These are phyloP conservation scores for Lycodopsis pacificus DNA, from an alignment of 2,797 vertebrate genomes.

Conservation along the genomic window DNA sequence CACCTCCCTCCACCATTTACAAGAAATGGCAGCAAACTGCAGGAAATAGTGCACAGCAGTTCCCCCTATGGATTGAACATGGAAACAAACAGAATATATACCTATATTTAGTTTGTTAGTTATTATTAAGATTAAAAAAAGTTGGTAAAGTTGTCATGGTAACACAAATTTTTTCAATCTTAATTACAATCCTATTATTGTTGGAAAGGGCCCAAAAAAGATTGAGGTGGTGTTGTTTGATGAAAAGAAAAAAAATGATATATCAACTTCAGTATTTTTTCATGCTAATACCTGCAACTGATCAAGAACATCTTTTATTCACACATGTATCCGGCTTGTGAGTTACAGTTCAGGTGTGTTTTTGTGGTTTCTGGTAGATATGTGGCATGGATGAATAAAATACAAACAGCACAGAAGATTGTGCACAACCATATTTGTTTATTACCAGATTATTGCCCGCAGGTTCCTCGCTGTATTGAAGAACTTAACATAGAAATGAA, in stretches of 20 bases:
- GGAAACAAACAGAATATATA: neutral
- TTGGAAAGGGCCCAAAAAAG: neutral
- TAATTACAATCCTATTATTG: no score
- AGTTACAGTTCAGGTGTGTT: no score
- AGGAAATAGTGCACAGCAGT: neutral
- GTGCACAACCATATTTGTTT: conserved; percentile 47
- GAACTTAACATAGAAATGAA: conserved; percentile 46
- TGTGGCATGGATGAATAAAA: neutral
- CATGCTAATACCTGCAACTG: no score
- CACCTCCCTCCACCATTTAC: neutral
- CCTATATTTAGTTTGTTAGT: no score
- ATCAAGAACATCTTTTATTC: no score
- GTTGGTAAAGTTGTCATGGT: no score
- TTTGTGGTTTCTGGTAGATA: no score
- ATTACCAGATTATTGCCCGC: conserved; percentile 66
- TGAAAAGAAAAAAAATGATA: no score
- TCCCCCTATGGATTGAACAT: neutral
- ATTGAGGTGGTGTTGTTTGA: neutral
- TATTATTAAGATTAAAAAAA: no score
- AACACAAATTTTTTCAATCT: no score
- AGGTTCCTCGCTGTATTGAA: conserved; percentile 45
- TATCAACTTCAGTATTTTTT: no score
- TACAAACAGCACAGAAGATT: neutral
- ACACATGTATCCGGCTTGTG: no score
- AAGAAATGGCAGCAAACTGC: neutral